Evolutionary conservation across 2,888 invertebrate species (phyloP).

Genomic region (Pseudococcus longispinus): DNA sequence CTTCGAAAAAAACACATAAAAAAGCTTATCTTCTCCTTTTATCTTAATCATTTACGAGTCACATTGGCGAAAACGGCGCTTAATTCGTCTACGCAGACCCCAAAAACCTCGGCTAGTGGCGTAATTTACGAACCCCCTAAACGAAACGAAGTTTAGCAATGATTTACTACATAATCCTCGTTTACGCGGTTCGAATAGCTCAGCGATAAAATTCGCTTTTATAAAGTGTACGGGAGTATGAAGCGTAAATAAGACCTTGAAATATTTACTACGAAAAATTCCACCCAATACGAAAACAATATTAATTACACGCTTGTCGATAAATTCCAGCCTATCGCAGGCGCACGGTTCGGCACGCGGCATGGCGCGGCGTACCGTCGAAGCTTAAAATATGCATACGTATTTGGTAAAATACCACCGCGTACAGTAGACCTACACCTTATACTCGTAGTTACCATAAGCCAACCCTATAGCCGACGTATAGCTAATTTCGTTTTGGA

Average conservation of each 20-base stretch:
- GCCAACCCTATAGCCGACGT: background rate
- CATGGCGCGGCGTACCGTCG: background rate
- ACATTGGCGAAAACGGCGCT: background rate
- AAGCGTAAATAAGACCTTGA: constrained; percentile 30
- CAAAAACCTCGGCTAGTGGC: background rate
- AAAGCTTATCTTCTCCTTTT: background rate
- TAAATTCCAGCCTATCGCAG: background rate
- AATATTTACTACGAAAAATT: constrained; percentile 15
- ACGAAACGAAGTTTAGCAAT: background rate
- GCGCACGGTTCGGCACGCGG: too few relatives aligned
- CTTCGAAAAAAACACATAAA: background rate
- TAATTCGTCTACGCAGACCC: background rate
- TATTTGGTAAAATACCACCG: background rate
- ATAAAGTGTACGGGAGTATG: background rate
- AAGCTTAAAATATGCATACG: background rate
- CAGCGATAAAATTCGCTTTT: background rate
- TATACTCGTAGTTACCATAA: background rate
- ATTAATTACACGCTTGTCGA: constrained; percentile 11
- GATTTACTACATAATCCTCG: constrained; percentile 13
- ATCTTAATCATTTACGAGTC: constrained; percentile 5
- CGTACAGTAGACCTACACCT: background rate
- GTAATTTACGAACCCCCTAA: background rate
- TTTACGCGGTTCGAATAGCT: constrained; percentile 11
- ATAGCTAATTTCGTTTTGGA: background rate
- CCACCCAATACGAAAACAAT: background rate